Base-by-base conservation (phyloP, 2,888 invertebrate species). In the Odontothrips loti region DNA sequence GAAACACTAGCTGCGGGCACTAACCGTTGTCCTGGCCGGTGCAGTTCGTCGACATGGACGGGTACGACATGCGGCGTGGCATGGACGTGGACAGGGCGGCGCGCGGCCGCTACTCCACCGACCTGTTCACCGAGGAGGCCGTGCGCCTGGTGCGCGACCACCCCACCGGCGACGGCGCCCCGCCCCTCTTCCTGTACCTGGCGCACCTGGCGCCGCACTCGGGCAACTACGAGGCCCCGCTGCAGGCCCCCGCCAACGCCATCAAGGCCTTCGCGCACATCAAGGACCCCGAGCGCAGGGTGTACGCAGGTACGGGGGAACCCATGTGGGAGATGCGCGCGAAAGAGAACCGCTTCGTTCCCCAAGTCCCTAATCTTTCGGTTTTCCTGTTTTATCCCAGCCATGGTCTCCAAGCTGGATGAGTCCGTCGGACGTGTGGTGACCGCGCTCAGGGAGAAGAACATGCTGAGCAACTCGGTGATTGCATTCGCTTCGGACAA, bases 401-500 rank as follows among this genome's bases (percentile, higher is more conserved):
- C 94, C 17, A 94, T 97, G 92, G 90, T 96, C 0, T 92, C 93
- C 47, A 93, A 93, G 84, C 88, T 98, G 84, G 98, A 98, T 86
- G 91, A 93, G 82, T 94, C 96, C 68, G 91, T 98, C 0, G 96
- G 96, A 0, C 90, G 91, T 48, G 90, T 97, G 15, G 89, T 96
- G 0, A 86, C 89, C 80, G 91, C 93, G 9, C 87, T 98, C 81
- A 88, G 90, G 80, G 86, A 90, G 0, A 91, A 91, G 81, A 89
- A 89, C 1, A 92, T 96, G 87, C 88, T 97, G 83, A 88, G 94
- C 79, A 93, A 97, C 85, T 94, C 96, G 0, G 91, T 98, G 79
- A 90, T 98, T 80, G 87, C 95, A 0, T 97, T 97, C 86, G 91
- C 93, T 83, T 93, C 96, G 17, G 98, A 97, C 86, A 97, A 97